Conservation (phyloP, 1,140 invertebrate genomes). For the Chironomus tepperi region DNA sequence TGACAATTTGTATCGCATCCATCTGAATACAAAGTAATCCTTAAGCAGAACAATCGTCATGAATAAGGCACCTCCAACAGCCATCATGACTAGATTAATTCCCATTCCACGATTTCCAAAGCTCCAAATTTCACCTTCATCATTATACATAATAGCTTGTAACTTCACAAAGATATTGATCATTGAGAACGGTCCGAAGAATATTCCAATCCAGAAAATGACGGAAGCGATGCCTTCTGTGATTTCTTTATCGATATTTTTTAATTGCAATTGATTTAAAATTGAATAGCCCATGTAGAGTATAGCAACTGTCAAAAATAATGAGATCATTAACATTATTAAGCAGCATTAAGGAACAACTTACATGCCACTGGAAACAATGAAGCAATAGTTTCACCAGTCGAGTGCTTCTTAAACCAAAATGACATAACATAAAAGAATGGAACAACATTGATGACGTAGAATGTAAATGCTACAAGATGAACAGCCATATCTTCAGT, state of each 20-base stretch:
- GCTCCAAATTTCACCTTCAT: not conserved
- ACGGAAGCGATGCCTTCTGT: not conserved
- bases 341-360: not conserved
- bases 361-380: not conserved
- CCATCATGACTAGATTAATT: not conserved
- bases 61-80: not conserved
- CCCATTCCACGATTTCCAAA: not conserved
- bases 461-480: slow-evolving; percentile 41
- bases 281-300: not conserved
- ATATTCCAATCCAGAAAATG: not conserved
- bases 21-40: not conserved
- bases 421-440: slow-evolving; percentile 49
- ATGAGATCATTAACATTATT: not conserved
- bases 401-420: slow-evolving; percentile 49
- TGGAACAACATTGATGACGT: slow-evolving; percentile 42
- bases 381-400: slow-evolving; percentile 35
- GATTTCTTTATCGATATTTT: not conserved
- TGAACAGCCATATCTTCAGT: slow-evolving; percentile 39
- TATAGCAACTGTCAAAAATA: slow-evolving; percentile 2
- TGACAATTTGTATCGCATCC: not conserved
- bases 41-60: not conserved
- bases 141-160: too few relatives aligned
- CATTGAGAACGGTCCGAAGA: not conserved
- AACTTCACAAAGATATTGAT: not conserved
- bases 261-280: not conserved